phyloP scores from a whole-genome alignment of 2,888 invertebrate species.

The Drymonia ruficornis region DNA sequence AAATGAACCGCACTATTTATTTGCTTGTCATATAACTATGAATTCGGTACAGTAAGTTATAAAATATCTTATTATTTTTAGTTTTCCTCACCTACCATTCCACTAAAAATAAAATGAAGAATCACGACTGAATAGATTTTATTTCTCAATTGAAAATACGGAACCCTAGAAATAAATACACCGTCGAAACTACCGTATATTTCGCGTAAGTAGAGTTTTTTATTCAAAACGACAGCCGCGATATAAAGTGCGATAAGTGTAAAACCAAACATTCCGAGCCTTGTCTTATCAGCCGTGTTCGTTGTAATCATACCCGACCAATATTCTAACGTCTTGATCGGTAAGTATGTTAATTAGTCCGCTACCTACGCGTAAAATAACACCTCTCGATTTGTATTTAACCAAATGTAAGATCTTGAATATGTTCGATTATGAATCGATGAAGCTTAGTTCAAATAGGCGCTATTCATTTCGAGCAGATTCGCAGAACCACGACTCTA shows the following conservation, averaged over 20 bases:
- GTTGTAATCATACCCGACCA: slow-evolving; percentile 30
- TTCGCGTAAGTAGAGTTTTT: slow-evolving; percentile 8
- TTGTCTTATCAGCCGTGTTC: slow-evolving; percentile 28
- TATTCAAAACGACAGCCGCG: neutral
- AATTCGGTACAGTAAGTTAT: too few species aligned
- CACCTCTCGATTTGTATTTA: slow-evolving; percentile 30
- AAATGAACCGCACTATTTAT: too few species aligned
- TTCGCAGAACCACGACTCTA: neutral
- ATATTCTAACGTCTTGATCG: slow-evolving; percentile 40
- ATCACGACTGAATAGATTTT: too few species aligned
- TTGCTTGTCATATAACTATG: too few species aligned
- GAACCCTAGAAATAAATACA: neutral
- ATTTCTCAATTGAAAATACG: too few species aligned
- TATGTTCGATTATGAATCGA: slow-evolving; percentile 11
- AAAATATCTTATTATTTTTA: too few species aligned
- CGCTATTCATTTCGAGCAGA: neutral
- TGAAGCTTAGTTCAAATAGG: neutral
- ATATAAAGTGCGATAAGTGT: slow-evolving; percentile 11
- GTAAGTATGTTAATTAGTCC: slow-evolving; percentile 38
- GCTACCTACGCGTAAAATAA: slow-evolving; percentile 39
- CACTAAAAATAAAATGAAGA: too few species aligned
- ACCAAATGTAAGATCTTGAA: slow-evolving; percentile 25
- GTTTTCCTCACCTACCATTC: too few species aligned
- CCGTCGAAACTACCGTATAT: slow-evolving; percentile 5
- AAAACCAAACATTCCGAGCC: slow-evolving; percentile 21